Evolutionary conservation across 2,888 invertebrate species (phyloP).

Genomic region (Siphlonurus alternatus): DNA sequence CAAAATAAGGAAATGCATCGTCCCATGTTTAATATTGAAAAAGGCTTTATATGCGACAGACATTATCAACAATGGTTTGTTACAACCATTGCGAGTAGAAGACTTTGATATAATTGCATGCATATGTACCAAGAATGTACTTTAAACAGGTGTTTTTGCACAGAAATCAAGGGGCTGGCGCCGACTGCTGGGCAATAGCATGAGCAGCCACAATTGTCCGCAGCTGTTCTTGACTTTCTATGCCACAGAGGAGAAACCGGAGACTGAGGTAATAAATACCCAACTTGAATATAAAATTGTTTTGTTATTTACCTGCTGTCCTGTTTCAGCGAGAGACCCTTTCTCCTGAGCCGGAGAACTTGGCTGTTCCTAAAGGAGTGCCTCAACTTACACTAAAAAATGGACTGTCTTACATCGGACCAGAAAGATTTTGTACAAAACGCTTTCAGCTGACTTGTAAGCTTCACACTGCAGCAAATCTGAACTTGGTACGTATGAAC

Average conservation of each 20-base stretch:
- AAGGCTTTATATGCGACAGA: no score
- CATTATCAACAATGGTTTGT: no score
- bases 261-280: neutral
- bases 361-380: neutral
- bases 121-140: no score
- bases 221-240: neutral
- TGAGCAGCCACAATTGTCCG: neutral
- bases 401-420: neutral
- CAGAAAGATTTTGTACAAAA: neutral
- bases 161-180: neutral
- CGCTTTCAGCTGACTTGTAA: neutral
- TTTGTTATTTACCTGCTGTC: neutral
- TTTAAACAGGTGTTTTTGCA: no score
- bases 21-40: no score
- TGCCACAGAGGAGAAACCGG: neutral
- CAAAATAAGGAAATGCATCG: no score
- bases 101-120: no score
- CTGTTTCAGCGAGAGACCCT: neutral
- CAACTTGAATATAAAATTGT: neutral
- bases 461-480: neutral
- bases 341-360: neutral
- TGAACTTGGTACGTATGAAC: neutral
- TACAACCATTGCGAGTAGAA: no score
- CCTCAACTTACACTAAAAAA: neutral
- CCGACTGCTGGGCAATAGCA: neutral